A percentile compares a stretch with the other conserved stretches of the same genome.
Conservation (phyloP, 2,888 invertebrate genomes). For the Meteorus cinctellus region DNA sequence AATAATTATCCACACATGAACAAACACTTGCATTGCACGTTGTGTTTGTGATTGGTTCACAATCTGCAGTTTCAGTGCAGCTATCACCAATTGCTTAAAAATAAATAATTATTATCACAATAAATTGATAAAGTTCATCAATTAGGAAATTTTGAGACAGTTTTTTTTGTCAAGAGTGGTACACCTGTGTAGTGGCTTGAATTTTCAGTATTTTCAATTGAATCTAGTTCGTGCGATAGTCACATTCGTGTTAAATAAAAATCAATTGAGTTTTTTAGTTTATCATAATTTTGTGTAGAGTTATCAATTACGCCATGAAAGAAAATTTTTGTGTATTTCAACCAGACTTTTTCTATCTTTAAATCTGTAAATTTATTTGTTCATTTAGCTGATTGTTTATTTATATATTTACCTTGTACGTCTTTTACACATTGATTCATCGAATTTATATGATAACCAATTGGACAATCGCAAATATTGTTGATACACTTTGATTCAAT, state of each 20-base stretch:
- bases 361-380: neutral
- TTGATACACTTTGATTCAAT: conserved; percentile 50
- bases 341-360: too few relatives aligned
- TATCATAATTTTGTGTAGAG: too few relatives aligned
- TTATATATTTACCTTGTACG: neutral
- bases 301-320: too few relatives aligned
- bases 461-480: conserved; percentile 56
- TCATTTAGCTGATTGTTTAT: neutral
- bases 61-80: conserved; percentile 53
- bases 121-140: too few relatives aligned
- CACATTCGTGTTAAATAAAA: too few relatives aligned
- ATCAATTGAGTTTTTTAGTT: too few relatives aligned
- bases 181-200: too few relatives aligned
- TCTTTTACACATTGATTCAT: neutral
- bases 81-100: conserved; percentile 50
- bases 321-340: too few relatives aligned
- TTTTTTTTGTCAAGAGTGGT: too few relatives aligned
- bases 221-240: too few relatives aligned
- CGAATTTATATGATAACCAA: conserved; percentile 48
- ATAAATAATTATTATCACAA: neutral
- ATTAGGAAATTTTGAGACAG: too few relatives aligned
- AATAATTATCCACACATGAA: conserved; percentile 51
- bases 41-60: conserved; percentile 41
- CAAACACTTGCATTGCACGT: conserved; percentile 50
- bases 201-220: too few relatives aligned